Conservation (phyloP, 2,797 vertebrate genomes). For the Channa striata region DNA sequence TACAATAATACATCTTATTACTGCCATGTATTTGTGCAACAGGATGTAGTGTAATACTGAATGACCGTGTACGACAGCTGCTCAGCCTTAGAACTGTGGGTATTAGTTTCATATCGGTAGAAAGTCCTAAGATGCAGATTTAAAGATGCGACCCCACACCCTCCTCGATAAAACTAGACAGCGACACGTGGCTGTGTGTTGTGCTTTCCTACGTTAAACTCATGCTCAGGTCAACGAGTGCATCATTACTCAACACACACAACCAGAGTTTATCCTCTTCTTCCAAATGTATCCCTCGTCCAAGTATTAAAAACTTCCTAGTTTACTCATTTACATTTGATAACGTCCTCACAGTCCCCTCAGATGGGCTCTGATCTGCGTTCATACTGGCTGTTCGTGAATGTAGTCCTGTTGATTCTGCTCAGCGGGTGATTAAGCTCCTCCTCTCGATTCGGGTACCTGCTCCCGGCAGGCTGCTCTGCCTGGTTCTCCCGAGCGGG, state of each 20-base stretch:
- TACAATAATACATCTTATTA: no score
- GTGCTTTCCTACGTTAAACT: neutral
- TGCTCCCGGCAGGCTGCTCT: conserved; percentile 13
- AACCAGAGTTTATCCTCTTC: neutral
- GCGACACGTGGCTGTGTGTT: neutral
- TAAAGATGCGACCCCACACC: no score
- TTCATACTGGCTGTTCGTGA: conserved; percentile 75
- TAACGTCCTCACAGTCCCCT: conserved; percentile 12
- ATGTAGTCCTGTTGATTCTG: conserved; percentile 74
- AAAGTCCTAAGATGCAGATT: no score
- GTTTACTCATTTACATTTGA: neutral
- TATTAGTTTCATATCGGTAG: no score
- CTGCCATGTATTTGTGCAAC: no score
- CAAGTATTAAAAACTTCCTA: neutral
- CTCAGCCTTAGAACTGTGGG: no score
- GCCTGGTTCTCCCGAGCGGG: conserved; percentile 45
- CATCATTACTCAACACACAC: neutral
- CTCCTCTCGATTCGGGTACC: conserved; percentile 13
- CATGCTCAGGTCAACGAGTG: neutral
- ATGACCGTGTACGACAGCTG: no score
- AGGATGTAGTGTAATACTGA: no score
- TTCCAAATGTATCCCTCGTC: neutral
- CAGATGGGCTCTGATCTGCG: conserved; percentile 56
- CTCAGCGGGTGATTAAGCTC: conserved; percentile 70
- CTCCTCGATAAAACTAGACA: neutral